These are phyloP conservation scores for Acheta domesticus DNA, from an alignment of 2,888 invertebrate species.

Conservation along the genomic window DNA sequence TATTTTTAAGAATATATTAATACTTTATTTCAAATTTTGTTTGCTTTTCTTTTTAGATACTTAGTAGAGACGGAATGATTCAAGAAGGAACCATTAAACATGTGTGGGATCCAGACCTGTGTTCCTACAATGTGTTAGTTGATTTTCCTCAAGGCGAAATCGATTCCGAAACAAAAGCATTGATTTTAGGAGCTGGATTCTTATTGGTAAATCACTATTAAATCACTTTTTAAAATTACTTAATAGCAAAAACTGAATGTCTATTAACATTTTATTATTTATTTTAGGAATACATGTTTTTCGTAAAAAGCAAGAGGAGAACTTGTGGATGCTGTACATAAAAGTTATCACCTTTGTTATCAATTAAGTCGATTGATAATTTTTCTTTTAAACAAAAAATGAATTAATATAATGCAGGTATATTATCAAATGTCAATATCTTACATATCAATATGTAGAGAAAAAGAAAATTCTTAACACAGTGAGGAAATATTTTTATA, in stretches of 20 bases:
- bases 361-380: background rate
- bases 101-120: constrained; percentile 66
- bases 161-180: constrained; percentile 72
- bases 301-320: constrained; percentile 52
- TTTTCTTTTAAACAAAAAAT: background rate
- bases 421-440: too few relatives aligned
- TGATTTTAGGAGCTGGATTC: constrained; percentile 77
- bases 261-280: constrained; percentile 37
- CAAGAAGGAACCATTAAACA: constrained; percentile 66
- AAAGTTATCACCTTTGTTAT: background rate
- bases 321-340: constrained; percentile 26
- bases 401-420: background rate
- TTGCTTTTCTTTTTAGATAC: constrained; percentile 49
- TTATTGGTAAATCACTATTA: constrained; percentile 61
- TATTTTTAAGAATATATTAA: too few relatives aligned
- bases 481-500: too few relatives aligned
- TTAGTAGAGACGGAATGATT: constrained; percentile 56
- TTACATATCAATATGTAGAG: too few relatives aligned
- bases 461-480: too few relatives aligned
- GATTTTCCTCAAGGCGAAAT: constrained; percentile 68
- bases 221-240: constrained; percentile 19
- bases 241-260: background rate
- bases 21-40: background rate
- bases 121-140: constrained; percentile 70
- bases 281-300: constrained; percentile 66